Base-by-base conservation (phyloP, 2,888 invertebrate genomes). In the Dendrolimus pini region DNA sequence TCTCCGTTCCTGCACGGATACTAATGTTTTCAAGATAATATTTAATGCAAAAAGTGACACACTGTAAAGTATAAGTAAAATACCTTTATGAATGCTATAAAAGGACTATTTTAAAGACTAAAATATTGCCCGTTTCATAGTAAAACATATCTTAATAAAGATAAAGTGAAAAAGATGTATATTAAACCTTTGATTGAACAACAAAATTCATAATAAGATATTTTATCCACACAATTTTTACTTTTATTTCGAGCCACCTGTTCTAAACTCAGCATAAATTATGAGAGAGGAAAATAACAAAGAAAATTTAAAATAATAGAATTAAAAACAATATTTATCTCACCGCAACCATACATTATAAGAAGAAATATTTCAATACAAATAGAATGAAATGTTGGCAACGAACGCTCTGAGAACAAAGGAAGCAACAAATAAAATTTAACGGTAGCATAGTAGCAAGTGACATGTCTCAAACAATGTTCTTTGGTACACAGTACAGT, bases 331-430 rank as follows among this genome's bases (percentile, higher is more conserved):
- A 67, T 77, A 76, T 74, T 71, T 69, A 71, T 71, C 69, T 76
- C 75, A 71, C 61, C 67, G 60, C 60, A 65, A 66, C 63, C 60
- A 74, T 78, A 72, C 70, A 73, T 77, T 72, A 75, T 47, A 47
- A 47, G 62, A 59, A 57, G 63, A 70, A 70, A 68, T 74, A 75
- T 74, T 72, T 60, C 67, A 63, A 65, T 71, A 76, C 77, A 82
- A 80, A 83, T 81, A 78, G 76, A 73, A 66, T 64, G 62, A 66
- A 66, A 66, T 75, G 79, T 83, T 83, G 84, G 81, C 82, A 82
- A 47, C 47, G 47, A 47, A 47, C 47, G 12, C 47, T 30, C 30
- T 47, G 47, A 47, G 47, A 47, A 47, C 47, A 47, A 47, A 47
- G 47, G 47, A 47, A 47, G 47, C 47, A 47, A 47, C 47, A 47